A percentile compares a stretch with the other conserved stretches of the same genome.
Conservation (phyloP, 2,113 vertebrate genomes). For the Sciurus niger region DNA sequence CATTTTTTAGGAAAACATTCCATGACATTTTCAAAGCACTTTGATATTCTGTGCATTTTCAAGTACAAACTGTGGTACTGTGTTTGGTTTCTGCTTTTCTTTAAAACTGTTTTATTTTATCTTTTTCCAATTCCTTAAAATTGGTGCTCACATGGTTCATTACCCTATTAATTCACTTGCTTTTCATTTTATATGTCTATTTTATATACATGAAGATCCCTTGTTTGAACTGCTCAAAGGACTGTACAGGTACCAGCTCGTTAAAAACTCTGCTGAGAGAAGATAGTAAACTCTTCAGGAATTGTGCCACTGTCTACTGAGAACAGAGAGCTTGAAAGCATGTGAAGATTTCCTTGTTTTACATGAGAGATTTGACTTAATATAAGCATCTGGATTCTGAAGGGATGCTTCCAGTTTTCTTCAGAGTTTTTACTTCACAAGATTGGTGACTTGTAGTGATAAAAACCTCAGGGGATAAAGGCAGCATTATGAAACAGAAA, state of each 20-base stretch:
- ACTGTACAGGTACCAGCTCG: neutral
- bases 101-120: neutral
- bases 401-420: neutral
- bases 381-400: neutral
- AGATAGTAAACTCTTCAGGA: neutral
- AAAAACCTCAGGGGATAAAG: neutral
- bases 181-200: slow-evolving; percentile 9
- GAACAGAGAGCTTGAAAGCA: neutral
- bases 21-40: neutral
- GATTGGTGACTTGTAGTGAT: neutral
- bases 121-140: slow-evolving; percentile 27
- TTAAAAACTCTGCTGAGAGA: slow-evolving; percentile 12
- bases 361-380: neutral
- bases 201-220: neutral
- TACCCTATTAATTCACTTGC: neutral
- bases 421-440: slow-evolving; percentile 34
- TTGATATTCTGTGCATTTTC: neutral
- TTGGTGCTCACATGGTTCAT: neutral
- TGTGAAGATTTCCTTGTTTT: neutral
- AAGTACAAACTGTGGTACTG: neutral
- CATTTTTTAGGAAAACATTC: slow-evolving; percentile 8
- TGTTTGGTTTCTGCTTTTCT: slow-evolving; percentile 15
- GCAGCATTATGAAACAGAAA: neutral
- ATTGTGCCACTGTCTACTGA: neutral
- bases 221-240: neutral